phyloP scores from a whole-genome alignment of 1,140 invertebrate species.

The Drosophila pectinifera region DNA sequence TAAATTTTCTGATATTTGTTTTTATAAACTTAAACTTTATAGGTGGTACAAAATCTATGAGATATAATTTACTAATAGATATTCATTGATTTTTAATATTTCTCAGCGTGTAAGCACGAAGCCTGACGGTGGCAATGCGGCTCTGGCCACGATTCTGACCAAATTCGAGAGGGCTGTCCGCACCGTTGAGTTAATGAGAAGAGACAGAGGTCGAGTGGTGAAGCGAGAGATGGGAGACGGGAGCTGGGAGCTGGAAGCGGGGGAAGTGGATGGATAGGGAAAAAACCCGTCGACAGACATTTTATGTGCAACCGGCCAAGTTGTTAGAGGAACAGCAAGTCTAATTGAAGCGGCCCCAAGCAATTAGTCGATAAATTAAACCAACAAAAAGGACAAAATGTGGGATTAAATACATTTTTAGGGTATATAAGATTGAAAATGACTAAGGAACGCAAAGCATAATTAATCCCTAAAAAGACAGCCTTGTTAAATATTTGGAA shows the following conservation, averaged over 20 bases:
- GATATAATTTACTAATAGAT: not conserved
- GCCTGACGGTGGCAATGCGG: conserved; percentile 39
- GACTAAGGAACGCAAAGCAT: not conserved
- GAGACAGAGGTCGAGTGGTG: conserved; percentile 40
- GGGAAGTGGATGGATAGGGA: conserved; percentile 7
- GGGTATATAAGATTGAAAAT: not conserved
- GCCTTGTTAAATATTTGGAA: not conserved
- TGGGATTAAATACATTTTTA: conserved; percentile 10
- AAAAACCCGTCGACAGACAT: conserved; percentile 47
- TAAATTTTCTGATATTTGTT: too few relatives aligned
- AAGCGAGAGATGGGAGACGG: not conserved
- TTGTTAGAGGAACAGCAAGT: conserved; percentile 54
- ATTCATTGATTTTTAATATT: not conserved
- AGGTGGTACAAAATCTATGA: too few relatives aligned
- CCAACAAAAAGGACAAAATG: conserved; percentile 18
- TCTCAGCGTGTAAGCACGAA: not conserved
- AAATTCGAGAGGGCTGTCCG: conserved; percentile 59
- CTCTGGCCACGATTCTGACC: conserved; percentile 29
- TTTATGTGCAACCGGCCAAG: conserved; percentile 62
- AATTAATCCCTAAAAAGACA: not conserved
- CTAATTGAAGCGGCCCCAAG: conserved; percentile 68
- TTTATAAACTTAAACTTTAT: too few relatives aligned
- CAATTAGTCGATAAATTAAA: conserved; percentile 63
- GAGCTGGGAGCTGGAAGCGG: not conserved
- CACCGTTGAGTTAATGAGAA: conserved; percentile 78